These are phyloP conservation scores for Brienomyrus longianalis DNA, from an alignment of 2,113 vertebrate genomes.

Conservation along the genomic window DNA sequence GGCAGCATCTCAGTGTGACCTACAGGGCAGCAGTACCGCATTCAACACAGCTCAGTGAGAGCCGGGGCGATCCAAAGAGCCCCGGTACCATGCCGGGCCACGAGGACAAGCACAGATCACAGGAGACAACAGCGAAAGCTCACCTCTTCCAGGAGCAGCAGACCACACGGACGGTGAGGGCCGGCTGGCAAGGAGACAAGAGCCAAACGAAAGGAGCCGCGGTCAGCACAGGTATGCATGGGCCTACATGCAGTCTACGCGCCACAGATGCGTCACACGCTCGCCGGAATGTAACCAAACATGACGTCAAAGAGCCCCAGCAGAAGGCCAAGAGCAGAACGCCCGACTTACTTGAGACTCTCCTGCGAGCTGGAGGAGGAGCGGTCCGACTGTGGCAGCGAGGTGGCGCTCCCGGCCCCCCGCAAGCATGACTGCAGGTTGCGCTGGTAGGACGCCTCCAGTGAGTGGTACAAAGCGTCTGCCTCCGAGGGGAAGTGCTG, in stretches of 20 bases:
- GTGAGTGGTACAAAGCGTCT: slow-evolving; percentile 81
- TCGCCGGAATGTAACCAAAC: background rate
- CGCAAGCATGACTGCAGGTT: slow-evolving; percentile 84
- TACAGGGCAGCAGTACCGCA: background rate
- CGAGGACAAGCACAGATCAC: too few relatives aligned
- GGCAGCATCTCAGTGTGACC: background rate
- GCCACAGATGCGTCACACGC: background rate
- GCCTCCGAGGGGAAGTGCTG: slow-evolving; percentile 86
- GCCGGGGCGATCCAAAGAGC: background rate
- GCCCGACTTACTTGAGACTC: slow-evolving; percentile 83
- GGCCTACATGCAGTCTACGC: background rate
- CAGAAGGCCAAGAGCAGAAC: background rate
- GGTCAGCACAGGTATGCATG: background rate
- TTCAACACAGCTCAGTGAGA: background rate
- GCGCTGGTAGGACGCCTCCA: slow-evolving; percentile 87
- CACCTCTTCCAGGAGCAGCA: slow-evolving; percentile 82
- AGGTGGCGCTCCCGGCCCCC: slow-evolving; percentile 85
- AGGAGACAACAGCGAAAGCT: background rate
- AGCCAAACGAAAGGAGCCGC: slow-evolving; percentile 19
- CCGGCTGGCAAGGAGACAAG: slow-evolving; percentile 61
- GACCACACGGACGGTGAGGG: slow-evolving; percentile 88
- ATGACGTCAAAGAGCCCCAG: background rate
- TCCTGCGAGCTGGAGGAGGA: slow-evolving; percentile 97
- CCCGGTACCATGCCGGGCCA: background rate
- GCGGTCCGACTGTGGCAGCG: slow-evolving; percentile 92